Base-by-base conservation (phyloP, 2,113 vertebrate species). In the Atlantisia rogersi region DNA sequence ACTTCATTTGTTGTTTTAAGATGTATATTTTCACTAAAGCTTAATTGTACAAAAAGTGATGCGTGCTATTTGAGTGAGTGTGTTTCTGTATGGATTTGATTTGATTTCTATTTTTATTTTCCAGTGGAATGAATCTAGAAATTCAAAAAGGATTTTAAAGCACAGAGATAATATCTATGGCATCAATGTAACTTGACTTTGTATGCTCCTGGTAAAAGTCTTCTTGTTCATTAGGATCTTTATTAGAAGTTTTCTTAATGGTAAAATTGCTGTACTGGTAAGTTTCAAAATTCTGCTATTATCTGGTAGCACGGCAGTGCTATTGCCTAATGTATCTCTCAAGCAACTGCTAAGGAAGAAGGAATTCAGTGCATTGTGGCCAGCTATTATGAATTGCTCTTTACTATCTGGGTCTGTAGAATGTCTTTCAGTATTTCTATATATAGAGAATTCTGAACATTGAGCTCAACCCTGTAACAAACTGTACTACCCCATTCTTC, bases 21-120 rank as follows among this genome's bases (percentile, higher is more conserved):
- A 99, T 99, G 98, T 99, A 99, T 99, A 98, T 98, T 99, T 99
- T 98, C 98, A 98, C 98, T 98, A 98, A 98, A 98, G 98, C 98
- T 98, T 98, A 98, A 98, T 97, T 98, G 98, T 98, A 99, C 98
- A 98, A 98, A 98, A 98, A 98, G 98, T 98, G 98, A 97, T 98
- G 97, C 98, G 98, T 98, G 98, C 98, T 95, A 98, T 98, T 98
- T 98, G 97, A 98, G 98, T 97, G 97, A 98, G 98, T 98, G 98
- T 98, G 97, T 97, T 94, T 97, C 90, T 95, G 78, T 96, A 93
- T 89, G 90, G 68, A 86, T 96, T 93, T 97, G 93, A 56, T 93
- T 96, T 94, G 46, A 70, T 74, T 94, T 26, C 60, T 42, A 15
- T 87, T 79, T 81, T 82, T 5, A 40, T 7, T 11, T 9, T 8